Conservation (phyloP, 2,888 invertebrate genomes). For the Perizoma flavofasciatum region DNA sequence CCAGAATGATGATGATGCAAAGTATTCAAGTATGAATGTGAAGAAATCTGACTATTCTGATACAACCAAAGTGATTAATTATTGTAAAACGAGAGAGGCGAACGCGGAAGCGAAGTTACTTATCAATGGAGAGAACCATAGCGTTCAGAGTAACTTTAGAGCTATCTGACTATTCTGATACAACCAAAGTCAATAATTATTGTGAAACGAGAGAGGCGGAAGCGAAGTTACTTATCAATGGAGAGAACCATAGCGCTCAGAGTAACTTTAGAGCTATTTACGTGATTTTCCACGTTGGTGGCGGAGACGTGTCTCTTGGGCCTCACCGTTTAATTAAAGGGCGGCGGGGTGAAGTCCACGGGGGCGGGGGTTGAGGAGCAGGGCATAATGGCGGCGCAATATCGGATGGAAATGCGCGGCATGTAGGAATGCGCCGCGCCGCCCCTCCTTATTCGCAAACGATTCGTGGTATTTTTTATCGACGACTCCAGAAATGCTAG, state of each 20-base stretch:
- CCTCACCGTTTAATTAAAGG: conserved; percentile 84
- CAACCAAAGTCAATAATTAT: conserved; percentile 24
- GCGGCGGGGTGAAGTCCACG: conserved; percentile 68
- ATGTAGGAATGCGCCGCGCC: conserved; percentile 83
- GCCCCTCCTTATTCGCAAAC: conserved; percentile 78
- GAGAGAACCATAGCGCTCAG: conserved; percentile 53
- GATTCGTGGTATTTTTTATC: conserved; percentile 83
- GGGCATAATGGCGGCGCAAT: conserved; percentile 83
- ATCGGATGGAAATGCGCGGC: conserved; percentile 84
- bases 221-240: conserved; percentile 53
- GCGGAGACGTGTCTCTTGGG: conserved; percentile 79
- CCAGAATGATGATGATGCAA: neutral
- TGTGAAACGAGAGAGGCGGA: conserved; percentile 24
- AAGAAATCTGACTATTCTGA: neutral
- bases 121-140: conserved; percentile 55
- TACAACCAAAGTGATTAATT: conserved; percentile 22
- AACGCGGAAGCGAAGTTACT: conserved; percentile 42
- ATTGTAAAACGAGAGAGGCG: conserved; percentile 23
- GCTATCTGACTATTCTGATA: too few species aligned
- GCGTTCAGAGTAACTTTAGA: conserved; percentile 64
- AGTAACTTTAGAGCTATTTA: conserved; percentile 75
- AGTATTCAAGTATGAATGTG: conserved; percentile 6
- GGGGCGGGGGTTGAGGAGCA: conserved; percentile 66
- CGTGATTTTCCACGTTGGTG: conserved; percentile 78
- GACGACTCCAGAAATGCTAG: conserved; percentile 78